Conservation (phyloP, 2,113 vertebrate genomes). For the Phalacrocorax carbo region DNA sequence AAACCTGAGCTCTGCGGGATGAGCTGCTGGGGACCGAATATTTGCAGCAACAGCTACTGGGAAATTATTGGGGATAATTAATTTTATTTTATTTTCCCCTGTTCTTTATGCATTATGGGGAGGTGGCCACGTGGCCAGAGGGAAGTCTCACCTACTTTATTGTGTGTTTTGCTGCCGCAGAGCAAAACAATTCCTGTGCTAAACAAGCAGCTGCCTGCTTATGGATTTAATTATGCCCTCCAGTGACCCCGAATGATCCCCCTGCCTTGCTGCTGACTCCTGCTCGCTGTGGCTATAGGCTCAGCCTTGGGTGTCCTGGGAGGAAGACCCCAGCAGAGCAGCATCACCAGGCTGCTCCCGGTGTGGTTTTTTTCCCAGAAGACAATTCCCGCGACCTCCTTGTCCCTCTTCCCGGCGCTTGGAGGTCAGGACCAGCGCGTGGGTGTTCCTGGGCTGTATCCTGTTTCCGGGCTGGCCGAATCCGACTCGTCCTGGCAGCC, state of each 20-base stretch:
- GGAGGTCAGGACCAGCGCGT: background rate
- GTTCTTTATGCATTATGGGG: accelerated
- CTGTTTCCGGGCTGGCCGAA: background rate
- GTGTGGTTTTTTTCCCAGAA: background rate
- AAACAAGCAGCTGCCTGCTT: background rate
- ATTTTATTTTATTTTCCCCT: background rate
- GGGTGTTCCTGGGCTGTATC: background rate
- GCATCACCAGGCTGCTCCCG: background rate
- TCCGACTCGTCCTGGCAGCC: background rate
- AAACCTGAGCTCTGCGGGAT: background rate
- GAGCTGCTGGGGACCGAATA: background rate
- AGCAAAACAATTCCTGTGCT: background rate
- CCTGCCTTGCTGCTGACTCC: background rate
- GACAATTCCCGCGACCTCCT: background rate
- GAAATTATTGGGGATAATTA: background rate
- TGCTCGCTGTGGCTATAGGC: background rate
- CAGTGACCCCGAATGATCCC: background rate
- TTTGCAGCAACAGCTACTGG: background rate
- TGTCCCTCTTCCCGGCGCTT: background rate
- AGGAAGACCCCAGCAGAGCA: background rate
- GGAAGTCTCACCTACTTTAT: background rate
- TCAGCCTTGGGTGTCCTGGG: background rate
- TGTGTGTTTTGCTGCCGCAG: background rate
- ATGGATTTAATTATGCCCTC: background rate
- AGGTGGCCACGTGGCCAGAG: background rate